phyloP scores from a whole-genome alignment of 2,888 invertebrate species.

The Margaritifera margaritifera region DNA sequence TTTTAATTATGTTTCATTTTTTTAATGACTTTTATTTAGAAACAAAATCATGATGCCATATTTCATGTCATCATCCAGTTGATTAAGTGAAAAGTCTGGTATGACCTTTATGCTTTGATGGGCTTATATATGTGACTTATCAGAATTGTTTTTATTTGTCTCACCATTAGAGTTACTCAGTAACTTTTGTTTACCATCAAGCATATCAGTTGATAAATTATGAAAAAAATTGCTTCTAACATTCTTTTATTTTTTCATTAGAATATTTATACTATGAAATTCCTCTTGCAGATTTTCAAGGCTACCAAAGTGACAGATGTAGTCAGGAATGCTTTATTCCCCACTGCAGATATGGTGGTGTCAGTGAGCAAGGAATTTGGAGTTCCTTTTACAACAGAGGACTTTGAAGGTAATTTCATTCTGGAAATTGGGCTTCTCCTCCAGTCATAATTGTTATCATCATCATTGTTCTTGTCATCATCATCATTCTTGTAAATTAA shows the following conservation, averaged over 20 bases:
- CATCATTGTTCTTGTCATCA: not conserved
- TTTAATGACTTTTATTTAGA: too few species aligned
- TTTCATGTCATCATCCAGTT: too few species aligned
- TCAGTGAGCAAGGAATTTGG: constrained; percentile 72
- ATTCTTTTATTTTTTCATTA: not conserved
- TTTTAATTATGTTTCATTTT: too few species aligned
- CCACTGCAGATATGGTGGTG: constrained; percentile 69
- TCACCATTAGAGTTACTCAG: too few species aligned
- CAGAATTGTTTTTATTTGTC: too few species aligned
- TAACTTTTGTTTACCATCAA: too few species aligned
- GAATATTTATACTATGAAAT: not conserved
- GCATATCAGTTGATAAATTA: too few species aligned
- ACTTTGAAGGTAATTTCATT: constrained; percentile 62
- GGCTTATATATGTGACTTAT: too few species aligned
- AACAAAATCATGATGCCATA: too few species aligned
- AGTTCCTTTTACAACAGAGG: constrained; percentile 68
- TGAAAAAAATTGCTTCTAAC: not conserved
- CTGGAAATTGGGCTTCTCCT: not conserved
- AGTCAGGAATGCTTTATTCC: constrained; percentile 67
- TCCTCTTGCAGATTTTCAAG: constrained; percentile 41
- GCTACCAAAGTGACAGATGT: constrained; percentile 58
- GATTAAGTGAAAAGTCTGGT: too few species aligned
- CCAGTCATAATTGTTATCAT: not conserved
- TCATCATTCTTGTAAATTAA: not conserved
- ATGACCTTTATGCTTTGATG: too few species aligned